phyloP scores from a whole-genome alignment of 1,140 invertebrate species.

The Drosophila willistoni region DNA sequence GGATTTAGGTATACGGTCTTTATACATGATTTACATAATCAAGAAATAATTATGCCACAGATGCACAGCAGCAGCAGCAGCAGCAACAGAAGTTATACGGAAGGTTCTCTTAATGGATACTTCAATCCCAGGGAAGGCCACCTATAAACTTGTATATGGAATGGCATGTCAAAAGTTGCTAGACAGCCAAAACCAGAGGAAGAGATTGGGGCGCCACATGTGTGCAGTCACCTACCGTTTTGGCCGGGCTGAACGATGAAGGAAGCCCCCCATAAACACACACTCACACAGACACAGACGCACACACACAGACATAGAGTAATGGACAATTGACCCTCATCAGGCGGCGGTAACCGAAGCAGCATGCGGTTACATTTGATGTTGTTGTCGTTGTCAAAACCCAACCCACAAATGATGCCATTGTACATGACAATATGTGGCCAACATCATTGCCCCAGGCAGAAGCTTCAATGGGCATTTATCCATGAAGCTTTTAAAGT shows the following conservation, averaged over 20 bases:
- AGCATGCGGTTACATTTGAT: conserved; percentile 78
- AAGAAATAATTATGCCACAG: conserved; percentile 79
- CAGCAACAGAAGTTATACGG: conserved; percentile 17
- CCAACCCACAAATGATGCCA: conserved; percentile 75
- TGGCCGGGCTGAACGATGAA: conserved; percentile 2
- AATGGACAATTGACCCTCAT: conserved; percentile 81
- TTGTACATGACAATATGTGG: conserved; percentile 80
- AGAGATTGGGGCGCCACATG: conserved; percentile 43
- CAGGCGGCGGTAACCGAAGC: conserved; percentile 46
- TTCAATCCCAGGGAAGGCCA: conserved; percentile 14
- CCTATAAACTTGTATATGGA: conserved; percentile 16
- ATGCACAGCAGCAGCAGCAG: conserved; percentile 37
- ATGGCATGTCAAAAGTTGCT: conserved; percentile 68
- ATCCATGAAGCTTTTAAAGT: conserved; percentile 50
- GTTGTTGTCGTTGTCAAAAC: conserved; percentile 40
- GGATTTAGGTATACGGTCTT: neutral
- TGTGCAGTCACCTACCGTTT: conserved; percentile 25
- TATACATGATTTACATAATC: conserved; percentile 72
- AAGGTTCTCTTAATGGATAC: conserved; percentile 26
- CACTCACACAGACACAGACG: conserved; percentile 1
- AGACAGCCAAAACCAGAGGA: conserved; percentile 13
- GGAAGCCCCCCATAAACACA: conserved; percentile 13
- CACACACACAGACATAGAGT: conserved; percentile 43
- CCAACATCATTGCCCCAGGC: conserved; percentile 28
- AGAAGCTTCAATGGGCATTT: conserved; percentile 34